Evolutionary conservation across 1,140 invertebrate species (phyloP).

Genomic region (Zaprionus gabonicus): DNA sequence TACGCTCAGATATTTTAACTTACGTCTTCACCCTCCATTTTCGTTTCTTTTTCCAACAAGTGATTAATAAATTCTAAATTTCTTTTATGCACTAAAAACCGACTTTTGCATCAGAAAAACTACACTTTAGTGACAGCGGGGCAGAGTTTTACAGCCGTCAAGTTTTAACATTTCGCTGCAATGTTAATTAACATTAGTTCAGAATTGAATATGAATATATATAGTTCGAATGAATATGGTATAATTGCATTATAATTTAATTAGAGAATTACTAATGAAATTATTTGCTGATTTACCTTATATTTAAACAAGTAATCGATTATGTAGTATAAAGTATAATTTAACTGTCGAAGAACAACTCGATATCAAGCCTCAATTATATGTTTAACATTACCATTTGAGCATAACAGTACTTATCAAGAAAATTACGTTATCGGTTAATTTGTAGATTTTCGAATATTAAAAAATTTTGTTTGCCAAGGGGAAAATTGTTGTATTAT

Average conservation of each 20-base stretch:
- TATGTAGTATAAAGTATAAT: neutral
- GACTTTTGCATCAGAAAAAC: constrained; percentile 71
- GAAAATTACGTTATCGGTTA: neutral
- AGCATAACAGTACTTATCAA: neutral
- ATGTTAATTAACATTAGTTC: constrained; percentile 15
- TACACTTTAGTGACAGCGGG: constrained; percentile 63
- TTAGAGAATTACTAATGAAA: neutral
- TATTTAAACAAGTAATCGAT: neutral
- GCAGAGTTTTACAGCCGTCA: constrained; percentile 29
- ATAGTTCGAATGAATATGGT: neutral
- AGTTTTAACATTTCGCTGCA: constrained; percentile 10
- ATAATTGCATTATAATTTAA: neutral
- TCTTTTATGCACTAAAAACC: neutral
- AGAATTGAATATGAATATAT: too few relatives aligned
- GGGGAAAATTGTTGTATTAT: neutral
- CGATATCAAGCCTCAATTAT: neutral
- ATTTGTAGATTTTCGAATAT: neutral
- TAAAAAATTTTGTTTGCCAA: neutral
- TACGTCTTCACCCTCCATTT: constrained; percentile 80
- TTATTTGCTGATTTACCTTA: neutral
- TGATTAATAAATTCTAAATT: constrained; percentile 22
- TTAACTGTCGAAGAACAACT: neutral
- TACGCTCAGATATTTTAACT: constrained; percentile 37
- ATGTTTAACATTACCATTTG: neutral
- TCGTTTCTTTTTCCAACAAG: constrained; percentile 26